Conservation (phyloP, 2,888 invertebrate species). For the Apodemia hepburni region DNA sequence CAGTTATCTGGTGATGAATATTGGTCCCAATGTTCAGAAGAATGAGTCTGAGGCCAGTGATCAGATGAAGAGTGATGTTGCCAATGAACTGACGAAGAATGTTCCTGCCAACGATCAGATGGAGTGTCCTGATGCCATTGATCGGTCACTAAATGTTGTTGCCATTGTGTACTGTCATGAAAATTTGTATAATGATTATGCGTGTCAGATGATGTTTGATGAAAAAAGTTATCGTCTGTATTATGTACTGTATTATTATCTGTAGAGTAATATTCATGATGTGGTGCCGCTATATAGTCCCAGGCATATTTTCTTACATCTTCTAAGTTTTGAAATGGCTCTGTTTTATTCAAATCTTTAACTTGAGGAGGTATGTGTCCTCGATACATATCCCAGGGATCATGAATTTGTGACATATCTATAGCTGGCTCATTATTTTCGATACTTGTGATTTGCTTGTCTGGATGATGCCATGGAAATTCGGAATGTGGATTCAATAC, state of each 20-base stretch:
- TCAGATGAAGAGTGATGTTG: neutral
- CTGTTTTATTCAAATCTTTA: constrained; percentile 37
- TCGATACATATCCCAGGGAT: constrained; percentile 89
- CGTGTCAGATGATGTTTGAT: neutral
- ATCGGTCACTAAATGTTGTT: neutral
- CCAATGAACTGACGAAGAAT: neutral
- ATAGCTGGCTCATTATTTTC: constrained; percentile 40
- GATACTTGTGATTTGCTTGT: constrained; percentile 42
- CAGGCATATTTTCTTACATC: constrained; percentile 58
- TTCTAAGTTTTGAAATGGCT: constrained; percentile 42
- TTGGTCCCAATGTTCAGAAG: neutral
- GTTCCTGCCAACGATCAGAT: constrained; percentile 3
- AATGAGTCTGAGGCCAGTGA: neutral
- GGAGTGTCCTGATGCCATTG: neutral
- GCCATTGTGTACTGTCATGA: neutral
- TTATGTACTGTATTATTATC: constrained; percentile 32
- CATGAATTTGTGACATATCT: constrained; percentile 62
- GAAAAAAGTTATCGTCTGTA: neutral
- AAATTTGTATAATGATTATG: neutral
- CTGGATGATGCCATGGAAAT: constrained; percentile 71
- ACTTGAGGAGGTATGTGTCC: constrained; percentile 63
- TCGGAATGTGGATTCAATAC: constrained; percentile 61
- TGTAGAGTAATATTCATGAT: constrained; percentile 33
- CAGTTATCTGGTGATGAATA: neutral
- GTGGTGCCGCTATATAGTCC: constrained; percentile 44